phyloP scores from a whole-genome alignment of 2,797 vertebrate genomes.

The Borostomias antarcticus region DNA sequence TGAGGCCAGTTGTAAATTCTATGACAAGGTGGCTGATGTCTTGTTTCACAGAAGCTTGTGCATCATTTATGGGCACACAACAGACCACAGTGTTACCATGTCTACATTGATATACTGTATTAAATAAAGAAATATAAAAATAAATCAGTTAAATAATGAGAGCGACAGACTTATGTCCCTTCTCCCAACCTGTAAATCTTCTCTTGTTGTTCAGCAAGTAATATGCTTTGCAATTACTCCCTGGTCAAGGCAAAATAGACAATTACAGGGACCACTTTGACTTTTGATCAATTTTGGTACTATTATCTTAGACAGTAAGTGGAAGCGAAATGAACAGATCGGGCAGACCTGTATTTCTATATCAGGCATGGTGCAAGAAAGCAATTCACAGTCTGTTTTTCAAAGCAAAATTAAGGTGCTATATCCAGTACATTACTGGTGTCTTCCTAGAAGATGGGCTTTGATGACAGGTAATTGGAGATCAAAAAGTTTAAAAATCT shows the following conservation, averaged over 20 bases:
- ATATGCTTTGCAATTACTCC: slow-evolving; percentile 49
- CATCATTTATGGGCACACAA: no score
- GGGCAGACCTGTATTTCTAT: slow-evolving; percentile 50
- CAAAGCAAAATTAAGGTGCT: slow-evolving; percentile 36
- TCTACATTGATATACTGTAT: slow-evolving; percentile 32
- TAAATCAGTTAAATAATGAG: slow-evolving; percentile 37
- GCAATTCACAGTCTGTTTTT: slow-evolving; percentile 53
- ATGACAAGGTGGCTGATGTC: no score
- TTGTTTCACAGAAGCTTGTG: no score
- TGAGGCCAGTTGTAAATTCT: no score
- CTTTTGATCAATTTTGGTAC: slow-evolving; percentile 73
- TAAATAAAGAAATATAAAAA: slow-evolving; percentile 48
- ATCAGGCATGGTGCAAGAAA: slow-evolving; percentile 56
- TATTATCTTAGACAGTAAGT: slow-evolving; percentile 63
- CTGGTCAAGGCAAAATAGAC: slow-evolving; percentile 65
- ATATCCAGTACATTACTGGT: slow-evolving; percentile 46
- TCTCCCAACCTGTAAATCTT: slow-evolving; percentile 42
- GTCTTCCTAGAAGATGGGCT: slow-evolving; percentile 42
- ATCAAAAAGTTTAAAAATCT: slow-evolving; percentile 45
- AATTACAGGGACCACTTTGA: slow-evolving; percentile 68
- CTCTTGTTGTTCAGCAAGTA: slow-evolving; percentile 52
- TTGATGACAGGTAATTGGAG: slow-evolving; percentile 56
- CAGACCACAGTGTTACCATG: not conserved
- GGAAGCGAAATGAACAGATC: slow-evolving; percentile 62
- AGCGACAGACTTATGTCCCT: slow-evolving; percentile 38